Base-by-base conservation (phyloP, 1,140 invertebrate genomes). In the Andrena cerasifolii region DNA sequence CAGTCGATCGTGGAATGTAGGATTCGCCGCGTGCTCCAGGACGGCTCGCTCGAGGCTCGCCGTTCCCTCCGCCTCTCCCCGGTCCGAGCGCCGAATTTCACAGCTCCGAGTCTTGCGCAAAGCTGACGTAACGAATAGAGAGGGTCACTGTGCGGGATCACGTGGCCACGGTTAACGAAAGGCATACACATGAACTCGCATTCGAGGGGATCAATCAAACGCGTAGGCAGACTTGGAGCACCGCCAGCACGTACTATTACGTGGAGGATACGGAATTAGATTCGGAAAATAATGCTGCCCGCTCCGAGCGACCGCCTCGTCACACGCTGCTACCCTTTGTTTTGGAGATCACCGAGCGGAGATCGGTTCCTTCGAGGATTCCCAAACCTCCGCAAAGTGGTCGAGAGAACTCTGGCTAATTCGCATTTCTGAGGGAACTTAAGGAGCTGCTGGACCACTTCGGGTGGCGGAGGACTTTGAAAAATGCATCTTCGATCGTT, bases 221-320 rank as follows among this genome's bases (percentile, higher is more conserved):
- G 61, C 54, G 71, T 33, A 62, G 75, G 47, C 47, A 53, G 75
- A 70, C 40, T 79, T 83, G 82, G 82, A 82, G 26, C 59, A 14
- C 24, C 18, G 65, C 80, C 82, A 83, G 67, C n/a, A 40, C 28
- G 75, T 58, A 63, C 63, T 59, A 83, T 83, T 83, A 83, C 80
- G 82, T 82, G 58, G 80, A 28, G 33, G 82, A 65, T 78, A 83
- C 82, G 68, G 77, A 82, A 83, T 83, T 83, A 83, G 82, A 70
- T 28, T 66, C 45, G 66, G 68, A 83, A 82, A 73, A 73, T 79
- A 61, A 63, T 61, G 36, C 40, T 67, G 12, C 51, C 0, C 67
- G 54, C 33, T 54, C 21, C 18, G 14, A 31, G 2, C 26, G 16
- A 21, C 18, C n/a, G n/a, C 10, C 4, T 10, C 45, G 12, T 12